Evolutionary conservation across 2,888 invertebrate species (phyloP).

Genomic region (Parnassius smintheus): DNA sequence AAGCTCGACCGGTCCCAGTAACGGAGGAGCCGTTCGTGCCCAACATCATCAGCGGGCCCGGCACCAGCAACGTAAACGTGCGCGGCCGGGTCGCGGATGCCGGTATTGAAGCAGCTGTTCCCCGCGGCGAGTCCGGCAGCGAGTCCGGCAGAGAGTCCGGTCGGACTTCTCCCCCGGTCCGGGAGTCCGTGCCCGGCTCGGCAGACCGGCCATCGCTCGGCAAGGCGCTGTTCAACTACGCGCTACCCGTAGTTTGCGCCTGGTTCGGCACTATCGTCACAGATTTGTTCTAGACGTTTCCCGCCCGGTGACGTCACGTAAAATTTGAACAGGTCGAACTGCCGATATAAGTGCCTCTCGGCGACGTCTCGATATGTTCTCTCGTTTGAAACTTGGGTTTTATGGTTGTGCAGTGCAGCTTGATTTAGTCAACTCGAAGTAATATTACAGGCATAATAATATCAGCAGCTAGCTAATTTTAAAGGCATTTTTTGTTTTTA

Average conservation of each 20-base stretch:
- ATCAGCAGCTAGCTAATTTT: no score
- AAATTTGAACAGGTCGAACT: no score
- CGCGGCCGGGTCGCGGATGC: slow-evolving; percentile 35
- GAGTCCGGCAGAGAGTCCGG: slow-evolving; percentile 3
- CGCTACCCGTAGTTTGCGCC: slow-evolving; percentile 90
- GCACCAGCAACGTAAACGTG: slow-evolving; percentile 52
- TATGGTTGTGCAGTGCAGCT: no score
- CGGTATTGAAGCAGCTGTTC: not conserved
- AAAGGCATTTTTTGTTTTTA: no score
- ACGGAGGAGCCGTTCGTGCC: slow-evolving; percentile 53
- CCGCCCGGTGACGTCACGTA: not conserved
- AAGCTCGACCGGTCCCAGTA: slow-evolving; percentile 30
- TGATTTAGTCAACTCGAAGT: no score
- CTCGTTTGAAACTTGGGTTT: not conserved
- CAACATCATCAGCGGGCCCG: slow-evolving; percentile 47
- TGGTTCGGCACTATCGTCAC: slow-evolving; percentile 92
- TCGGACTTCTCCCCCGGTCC: slow-evolving; percentile 32
- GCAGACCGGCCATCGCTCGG: slow-evolving; percentile 77
- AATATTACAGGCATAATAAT: no score
- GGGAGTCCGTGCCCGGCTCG: slow-evolving; percentile 50
- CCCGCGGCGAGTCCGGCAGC: slow-evolving; percentile 24
- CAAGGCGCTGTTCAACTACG: slow-evolving; percentile 86
- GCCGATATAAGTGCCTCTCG: not conserved
- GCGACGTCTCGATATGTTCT: slow-evolving; percentile 6
- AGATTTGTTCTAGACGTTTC: slow-evolving; percentile 86